These are phyloP conservation scores for Drosophila histrio DNA, from an alignment of 2,888 invertebrate genomes.

Conservation along the genomic window DNA sequence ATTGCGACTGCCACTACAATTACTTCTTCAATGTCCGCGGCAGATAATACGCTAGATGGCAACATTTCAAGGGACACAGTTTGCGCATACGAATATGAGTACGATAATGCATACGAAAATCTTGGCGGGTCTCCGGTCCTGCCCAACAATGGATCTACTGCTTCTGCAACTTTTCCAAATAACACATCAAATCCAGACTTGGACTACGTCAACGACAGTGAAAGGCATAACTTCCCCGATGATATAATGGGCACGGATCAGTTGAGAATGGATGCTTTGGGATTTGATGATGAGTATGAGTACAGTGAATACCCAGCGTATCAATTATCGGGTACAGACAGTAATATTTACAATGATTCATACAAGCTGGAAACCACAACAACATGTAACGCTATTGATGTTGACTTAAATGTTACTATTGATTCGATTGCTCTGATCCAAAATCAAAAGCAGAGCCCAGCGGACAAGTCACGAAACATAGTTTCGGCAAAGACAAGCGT, in stretches of 20 bases:
- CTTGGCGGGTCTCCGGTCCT: background rate
- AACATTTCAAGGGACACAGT: background rate
- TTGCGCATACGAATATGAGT: slow-evolving; percentile 7
- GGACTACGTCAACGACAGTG: slow-evolving; percentile 1
- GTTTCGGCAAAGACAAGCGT: background rate
- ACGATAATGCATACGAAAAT: slow-evolving; percentile 11
- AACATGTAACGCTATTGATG: slow-evolving; percentile 1
- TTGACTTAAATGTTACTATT: background rate
- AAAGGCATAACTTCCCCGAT: slow-evolving; percentile 29
- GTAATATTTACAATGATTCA: slow-evolving; percentile 18
- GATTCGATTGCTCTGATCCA: background rate
- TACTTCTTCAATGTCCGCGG: slow-evolving; percentile 3
- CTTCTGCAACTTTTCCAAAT: background rate
- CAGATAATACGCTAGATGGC: background rate
- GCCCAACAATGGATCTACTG: background rate
- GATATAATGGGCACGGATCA: slow-evolving; percentile 14
- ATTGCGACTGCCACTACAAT: slow-evolving; percentile 11
- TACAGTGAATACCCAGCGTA: slow-evolving; percentile 70
- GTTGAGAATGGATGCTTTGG: slow-evolving; percentile 12
- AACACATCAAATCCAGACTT: slow-evolving; percentile 6
- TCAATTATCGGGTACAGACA: slow-evolving; percentile 63
- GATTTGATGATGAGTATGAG: slow-evolving; percentile 69
- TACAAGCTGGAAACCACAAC: background rate
- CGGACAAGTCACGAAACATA: background rate
- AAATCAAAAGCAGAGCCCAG: background rate